Conservation (phyloP, 2,113 vertebrate species). For the Corythornis vintsioides region DNA sequence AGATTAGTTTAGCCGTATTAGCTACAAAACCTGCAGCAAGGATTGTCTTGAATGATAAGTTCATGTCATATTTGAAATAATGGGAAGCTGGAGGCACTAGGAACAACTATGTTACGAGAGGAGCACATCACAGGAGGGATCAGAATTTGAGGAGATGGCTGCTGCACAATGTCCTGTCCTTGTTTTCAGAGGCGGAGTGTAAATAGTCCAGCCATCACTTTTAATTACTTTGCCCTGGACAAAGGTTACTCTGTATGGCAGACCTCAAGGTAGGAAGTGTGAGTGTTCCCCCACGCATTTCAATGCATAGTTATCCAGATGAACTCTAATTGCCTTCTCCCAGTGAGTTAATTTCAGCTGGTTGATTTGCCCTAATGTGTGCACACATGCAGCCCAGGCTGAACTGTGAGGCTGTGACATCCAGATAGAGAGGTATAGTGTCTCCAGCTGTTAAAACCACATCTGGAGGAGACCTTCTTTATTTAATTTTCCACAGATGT, state of each 20-base stretch:
- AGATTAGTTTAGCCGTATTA: slow-evolving; percentile 5
- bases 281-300: not conserved
- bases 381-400: not conserved
- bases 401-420: not conserved
- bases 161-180: not conserved
- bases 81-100: slow-evolving; percentile 13
- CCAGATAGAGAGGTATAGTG: not conserved
- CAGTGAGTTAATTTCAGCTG: not conserved
- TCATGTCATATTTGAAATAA: slow-evolving; percentile 12
- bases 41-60: slow-evolving; percentile 19
- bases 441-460: not conserved
- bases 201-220: not conserved
- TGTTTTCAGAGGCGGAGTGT: not conserved
- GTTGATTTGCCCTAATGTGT: not conserved
- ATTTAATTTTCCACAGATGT: not conserved
- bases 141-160: not conserved
- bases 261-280: not conserved
- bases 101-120: not conserved
- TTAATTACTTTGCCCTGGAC: not conserved
- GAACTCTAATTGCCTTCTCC: not conserved
- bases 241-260: not conserved
- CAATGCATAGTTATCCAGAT: not conserved
- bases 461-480: not conserved
- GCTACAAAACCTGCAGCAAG: slow-evolving; percentile 31
- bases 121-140: not conserved